Evolutionary conservation across 2,888 invertebrate species (phyloP), one percentile per base, ranked within the genome.

Genomic region (Orchesellides sinensis): DNA sequence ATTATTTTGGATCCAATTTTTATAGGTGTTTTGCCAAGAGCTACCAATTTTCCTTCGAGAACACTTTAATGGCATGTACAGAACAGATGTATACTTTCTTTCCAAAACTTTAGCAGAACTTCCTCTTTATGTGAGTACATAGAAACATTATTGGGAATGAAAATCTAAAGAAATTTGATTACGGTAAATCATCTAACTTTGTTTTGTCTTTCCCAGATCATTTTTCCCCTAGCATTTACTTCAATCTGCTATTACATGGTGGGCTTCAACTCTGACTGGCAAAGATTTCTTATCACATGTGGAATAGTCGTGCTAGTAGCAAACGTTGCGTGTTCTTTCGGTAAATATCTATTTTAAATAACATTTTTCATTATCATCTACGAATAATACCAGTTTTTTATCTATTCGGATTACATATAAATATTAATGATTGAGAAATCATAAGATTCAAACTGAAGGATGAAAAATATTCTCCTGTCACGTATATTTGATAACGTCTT

Each of bases 91-190:
- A 0, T 98, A 98, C 90, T 98, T 97, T 90, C 90, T 98, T 29
- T 95, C 96, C 72, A 98, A 98, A 91, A 96, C 96, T 0, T 89
- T 98, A 52, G 96, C 97, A 0, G 98, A 98, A 89, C 91, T 96
- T 0, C 98, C 98, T 0, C 93, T 97, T 61, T 97, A 96, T 89
- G 92, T 96, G 0, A 59, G 59, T 25, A 54, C 32, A 32, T 32
- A 32, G 5, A 6, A 40, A 5, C n/a, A 40, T 40, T 12, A 14
- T 35, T 47, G 17, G 3, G 19, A 35, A 65, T 65, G 8, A 21
- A 19, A 65, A 29, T 25, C 14, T 14, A 25, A 25, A 2, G 2
- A 63, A 14, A 56, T 56, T 59, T 25, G 6, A 1, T 59, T 27
- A 25, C n/a, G 2, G 1, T 63, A 56, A 2, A 10, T 56, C 27